Percentiles rank a stretch among this genome's conserved stretches.
Evolutionary conservation across 2,888 invertebrate genomes (phyloP).

Genomic region (Callimorpha dominula): DNA sequence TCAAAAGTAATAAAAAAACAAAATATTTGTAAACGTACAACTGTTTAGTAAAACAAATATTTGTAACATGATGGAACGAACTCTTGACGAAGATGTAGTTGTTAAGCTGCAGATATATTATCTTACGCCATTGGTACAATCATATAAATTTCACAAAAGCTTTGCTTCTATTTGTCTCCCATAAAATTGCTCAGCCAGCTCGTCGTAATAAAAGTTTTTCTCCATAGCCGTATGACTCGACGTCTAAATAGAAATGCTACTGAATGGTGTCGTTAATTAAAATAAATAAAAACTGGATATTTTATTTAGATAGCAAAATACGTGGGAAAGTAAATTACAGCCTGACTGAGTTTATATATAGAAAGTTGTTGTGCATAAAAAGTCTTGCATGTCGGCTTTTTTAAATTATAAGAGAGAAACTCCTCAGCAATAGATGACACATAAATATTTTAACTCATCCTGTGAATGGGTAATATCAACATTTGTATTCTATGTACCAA

Average conservation of each 20-base stretch:
- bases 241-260: not conserved
- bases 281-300: not conserved
- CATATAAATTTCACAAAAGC: not conserved
- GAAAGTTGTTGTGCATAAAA: not conserved
- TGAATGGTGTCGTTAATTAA: constrained; percentile 3
- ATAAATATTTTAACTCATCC: constrained; percentile 4
- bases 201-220: constrained; percentile 4
- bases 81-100: not conserved
- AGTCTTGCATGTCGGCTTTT: not conserved
- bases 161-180: not conserved
- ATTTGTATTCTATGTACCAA: constrained; percentile 15
- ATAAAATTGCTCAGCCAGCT: not conserved
- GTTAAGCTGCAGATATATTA: not conserved
- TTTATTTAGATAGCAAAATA: constrained; percentile 3
- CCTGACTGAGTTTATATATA: not conserved
- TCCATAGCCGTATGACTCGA: not conserved
- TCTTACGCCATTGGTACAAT: not conserved
- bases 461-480: constrained; percentile 8
- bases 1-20: not conserved
- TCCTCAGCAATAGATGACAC: not conserved
- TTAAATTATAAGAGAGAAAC: not conserved
- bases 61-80: not conserved
- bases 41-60: not conserved
- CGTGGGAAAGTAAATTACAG: not conserved
- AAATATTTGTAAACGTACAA: not conserved